Evolutionary conservation across 2,113 vertebrate genomes (phyloP).

Genomic region (Oreochromis tanganicae): DNA sequence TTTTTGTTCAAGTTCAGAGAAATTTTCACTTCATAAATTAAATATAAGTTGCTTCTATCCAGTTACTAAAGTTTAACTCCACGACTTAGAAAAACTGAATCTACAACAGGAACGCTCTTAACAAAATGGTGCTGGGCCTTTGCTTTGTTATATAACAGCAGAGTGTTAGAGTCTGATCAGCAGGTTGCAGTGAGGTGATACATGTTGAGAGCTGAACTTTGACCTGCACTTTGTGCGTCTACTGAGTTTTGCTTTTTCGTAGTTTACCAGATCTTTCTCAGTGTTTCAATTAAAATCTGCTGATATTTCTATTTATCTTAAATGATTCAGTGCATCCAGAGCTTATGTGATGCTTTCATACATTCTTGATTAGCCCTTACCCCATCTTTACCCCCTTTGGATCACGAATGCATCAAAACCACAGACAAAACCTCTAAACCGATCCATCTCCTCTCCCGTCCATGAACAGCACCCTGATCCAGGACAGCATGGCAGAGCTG

Average conservation of each 20-base stretch:
- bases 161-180: neutral
- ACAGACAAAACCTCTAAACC: neutral
- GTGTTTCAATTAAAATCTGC: neutral
- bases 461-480: constrained; percentile 66
- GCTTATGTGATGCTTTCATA: neutral
- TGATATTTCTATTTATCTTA: neutral
- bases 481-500: constrained; percentile 70
- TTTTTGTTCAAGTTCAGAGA: neutral
- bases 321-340: neutral
- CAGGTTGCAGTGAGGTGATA: neutral
- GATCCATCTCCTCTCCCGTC: fast-evolving
- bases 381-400: neutral
- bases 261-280: neutral
- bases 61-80: neutral
- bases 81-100: neutral
- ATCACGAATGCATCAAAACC: neutral
- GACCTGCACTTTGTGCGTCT: neutral
- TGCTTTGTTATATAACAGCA: neutral
- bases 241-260: neutral
- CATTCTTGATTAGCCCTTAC: no score
- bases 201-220: neutral
- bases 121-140: fast-evolving
- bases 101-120: neutral
- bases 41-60: neutral
- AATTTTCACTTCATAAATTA: neutral